Evolutionary conservation across 1,140 invertebrate genomes (phyloP).

Genomic region (Papilio polytes): DNA sequence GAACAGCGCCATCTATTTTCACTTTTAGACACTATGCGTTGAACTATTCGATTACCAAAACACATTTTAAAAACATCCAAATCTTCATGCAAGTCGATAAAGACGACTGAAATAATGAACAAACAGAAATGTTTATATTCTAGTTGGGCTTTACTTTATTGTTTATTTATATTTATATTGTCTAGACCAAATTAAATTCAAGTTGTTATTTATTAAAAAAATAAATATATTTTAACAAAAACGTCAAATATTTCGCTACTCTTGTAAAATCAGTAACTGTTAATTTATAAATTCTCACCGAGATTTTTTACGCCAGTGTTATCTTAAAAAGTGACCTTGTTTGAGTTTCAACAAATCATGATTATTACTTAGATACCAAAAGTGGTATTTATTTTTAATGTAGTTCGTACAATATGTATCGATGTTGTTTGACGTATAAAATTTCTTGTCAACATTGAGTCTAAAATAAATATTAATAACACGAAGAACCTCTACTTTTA

Average conservation of each 20-base stretch:
- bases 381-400: conserved; percentile 2
- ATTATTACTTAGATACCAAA: not conserved
- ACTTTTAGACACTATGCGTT: conserved; percentile 5
- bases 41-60: not conserved
- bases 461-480: not conserved
- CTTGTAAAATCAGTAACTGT: not conserved
- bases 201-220: not conserved
- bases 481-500: no score
- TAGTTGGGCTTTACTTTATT: not conserved
- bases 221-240: not conserved
- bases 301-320: not conserved
- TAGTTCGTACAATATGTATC: not conserved
- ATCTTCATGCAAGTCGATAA: not conserved
- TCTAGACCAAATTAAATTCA: not conserved
- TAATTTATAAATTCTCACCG: not conserved
- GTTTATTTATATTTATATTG: not conserved
- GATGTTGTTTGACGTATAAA: no score
- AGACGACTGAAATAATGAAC: not conserved
- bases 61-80: not conserved
- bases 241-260: not conserved
- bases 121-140: not conserved
- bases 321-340: not conserved
- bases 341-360: not conserved
- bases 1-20: conserved; percentile 3
- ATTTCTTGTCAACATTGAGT: not conserved